phyloP scores from a whole-genome alignment of 2,888 invertebrate species.

The Chaetoderma sp. region DNA sequence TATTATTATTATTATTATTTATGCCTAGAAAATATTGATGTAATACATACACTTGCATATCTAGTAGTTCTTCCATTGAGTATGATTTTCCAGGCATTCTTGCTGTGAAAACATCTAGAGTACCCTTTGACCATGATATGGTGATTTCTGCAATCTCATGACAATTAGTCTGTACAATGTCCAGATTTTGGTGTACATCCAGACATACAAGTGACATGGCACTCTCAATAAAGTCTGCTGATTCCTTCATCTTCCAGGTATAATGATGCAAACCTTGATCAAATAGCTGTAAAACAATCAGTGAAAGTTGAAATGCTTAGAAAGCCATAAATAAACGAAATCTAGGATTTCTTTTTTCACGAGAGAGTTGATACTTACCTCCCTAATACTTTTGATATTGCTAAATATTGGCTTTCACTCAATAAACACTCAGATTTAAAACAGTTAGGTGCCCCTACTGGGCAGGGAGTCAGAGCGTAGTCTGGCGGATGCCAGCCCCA shows the following conservation, averaged over 20 bases:
- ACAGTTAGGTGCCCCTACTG: no score
- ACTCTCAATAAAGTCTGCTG: conserved; percentile 67
- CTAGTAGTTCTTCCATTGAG: conserved; percentile 61
- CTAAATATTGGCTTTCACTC: no score
- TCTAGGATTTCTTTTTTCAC: no score
- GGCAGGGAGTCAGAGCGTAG: no score
- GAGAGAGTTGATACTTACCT: no score
- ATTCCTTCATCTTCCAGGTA: conserved; percentile 68
- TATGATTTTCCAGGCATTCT: conserved; percentile 52
- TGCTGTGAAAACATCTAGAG: conserved; percentile 61
- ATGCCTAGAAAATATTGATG: no score
- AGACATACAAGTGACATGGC: conserved; percentile 66
- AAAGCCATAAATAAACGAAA: no score
- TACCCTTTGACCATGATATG: conserved; percentile 61
- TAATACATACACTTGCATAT: conserved; percentile 60
- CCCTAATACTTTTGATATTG: no score
- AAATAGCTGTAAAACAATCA: conserved; percentile 58
- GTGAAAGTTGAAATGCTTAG: no score
- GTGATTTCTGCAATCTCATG: conserved; percentile 63
- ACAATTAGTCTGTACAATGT: conserved; percentile 66
- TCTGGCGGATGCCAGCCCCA: no score
- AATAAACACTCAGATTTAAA: no score
- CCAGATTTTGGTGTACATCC: conserved; percentile 65
- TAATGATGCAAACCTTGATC: conserved; percentile 63
- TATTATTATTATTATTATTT: no score